Conservation (phyloP, 2,113 vertebrate genomes). For the Neoarius graeffei region DNA sequence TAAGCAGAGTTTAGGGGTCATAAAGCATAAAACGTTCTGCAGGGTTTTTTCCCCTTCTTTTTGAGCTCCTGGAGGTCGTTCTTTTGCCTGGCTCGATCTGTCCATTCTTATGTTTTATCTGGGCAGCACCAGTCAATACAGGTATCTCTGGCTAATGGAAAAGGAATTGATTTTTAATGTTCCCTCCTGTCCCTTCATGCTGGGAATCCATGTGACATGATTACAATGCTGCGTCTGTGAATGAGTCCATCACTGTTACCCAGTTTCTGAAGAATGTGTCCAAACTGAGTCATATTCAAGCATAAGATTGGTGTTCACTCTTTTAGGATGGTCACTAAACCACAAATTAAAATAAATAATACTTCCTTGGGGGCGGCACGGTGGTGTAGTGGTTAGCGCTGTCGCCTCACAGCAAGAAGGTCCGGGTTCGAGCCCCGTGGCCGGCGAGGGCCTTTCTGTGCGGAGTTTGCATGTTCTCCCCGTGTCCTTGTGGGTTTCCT, state of each 20-base stretch:
- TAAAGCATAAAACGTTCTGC: neutral
- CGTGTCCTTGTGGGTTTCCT: too few relatives aligned
- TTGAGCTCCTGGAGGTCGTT: constrained; percentile 41
- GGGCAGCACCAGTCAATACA: constrained; percentile 43
- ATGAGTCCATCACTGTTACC: constrained; percentile 7
- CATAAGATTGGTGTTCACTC: neutral
- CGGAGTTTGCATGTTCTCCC: too few relatives aligned
- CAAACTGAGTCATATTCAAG: neutral
- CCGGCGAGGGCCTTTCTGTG: too few relatives aligned
- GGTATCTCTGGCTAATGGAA: constrained; percentile 52
- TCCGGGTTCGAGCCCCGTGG: too few relatives aligned
- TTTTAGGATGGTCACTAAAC: neutral
- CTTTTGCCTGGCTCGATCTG: constrained; percentile 43
- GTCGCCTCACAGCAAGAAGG: too few relatives aligned
- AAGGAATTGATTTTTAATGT: constrained; percentile 57
- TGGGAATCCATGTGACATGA: constrained; percentile 53
- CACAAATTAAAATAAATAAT: neutral
- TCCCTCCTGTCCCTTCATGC: constrained; percentile 39
- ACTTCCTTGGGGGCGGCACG: too few relatives aligned
- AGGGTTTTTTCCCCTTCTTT: too few relatives aligned
- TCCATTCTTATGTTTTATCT: constrained; percentile 48
- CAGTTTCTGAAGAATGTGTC: neutral
- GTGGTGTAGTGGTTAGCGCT: too few relatives aligned
- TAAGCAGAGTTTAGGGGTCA: neutral
- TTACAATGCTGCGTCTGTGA: constrained; percentile 33